Evolutionary conservation across 2,113 vertebrate genomes (phyloP), one percentile per base, ranked within the genome.

Genomic region (Nesospiza acunhae): DNA sequence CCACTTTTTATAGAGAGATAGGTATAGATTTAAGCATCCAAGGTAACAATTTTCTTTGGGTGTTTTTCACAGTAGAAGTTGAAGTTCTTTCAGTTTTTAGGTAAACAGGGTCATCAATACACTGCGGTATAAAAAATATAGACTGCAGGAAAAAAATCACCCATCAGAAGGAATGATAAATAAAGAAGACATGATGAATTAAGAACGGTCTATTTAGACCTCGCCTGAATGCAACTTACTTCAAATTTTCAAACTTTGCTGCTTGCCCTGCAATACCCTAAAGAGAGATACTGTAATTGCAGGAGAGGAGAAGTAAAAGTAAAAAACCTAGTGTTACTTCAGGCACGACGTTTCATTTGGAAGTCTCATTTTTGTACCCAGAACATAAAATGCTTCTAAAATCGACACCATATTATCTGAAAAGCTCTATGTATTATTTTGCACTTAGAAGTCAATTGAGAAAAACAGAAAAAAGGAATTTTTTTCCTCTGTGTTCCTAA

Each of bases 361-460:
- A 92, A 87, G 72, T 10, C 24, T 83, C 53, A 78, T 93, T 95
- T 96, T 95, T 97, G 81, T 64, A 92, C 23, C 23, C 47, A 53
- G 68, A 90, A 49, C 42, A 75, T 77, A 76, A 87, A 96, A 96
- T 80, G 56, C 52, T 87, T 70, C 58, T 94, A 52, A 93, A 96
- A 94, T 76, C 94, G 74, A 93, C 41, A 86, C 64, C 15, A 73
- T 16, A 73, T 85, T 84, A 94, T 53, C 83, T 84, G 80, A 96
- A 94, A 96, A 80, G 15, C 77, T 95, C 50, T 41, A 92, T 93
- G 47, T 41, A 83, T 96, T 94, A 82, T 95, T 97, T 96, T 94
- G 72, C 27, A 96, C 50, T 94, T 94, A 67, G 10, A 91, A 94
- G 80, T 78, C 84, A 31, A 26, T 23, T 69, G 26, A 78, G 76